Conservation (phyloP, 2,113 vertebrate species). For the Elanus axillaris region DNA sequence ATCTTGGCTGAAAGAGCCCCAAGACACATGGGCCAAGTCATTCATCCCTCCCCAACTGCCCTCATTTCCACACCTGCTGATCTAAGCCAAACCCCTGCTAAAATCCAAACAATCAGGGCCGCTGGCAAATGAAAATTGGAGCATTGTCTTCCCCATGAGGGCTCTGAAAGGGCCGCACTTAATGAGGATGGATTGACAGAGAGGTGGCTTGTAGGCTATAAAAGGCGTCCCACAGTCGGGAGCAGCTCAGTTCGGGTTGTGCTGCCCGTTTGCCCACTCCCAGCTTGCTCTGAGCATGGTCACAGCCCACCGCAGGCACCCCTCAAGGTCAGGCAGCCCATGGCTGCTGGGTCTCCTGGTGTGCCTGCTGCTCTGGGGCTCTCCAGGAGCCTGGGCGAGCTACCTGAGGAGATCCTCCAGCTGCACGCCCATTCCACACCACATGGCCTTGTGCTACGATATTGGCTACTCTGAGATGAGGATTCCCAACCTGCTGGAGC, state of each 20-base stretch:
- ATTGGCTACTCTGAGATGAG: conserved; percentile 82
- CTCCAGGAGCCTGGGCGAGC: conserved; percentile 4
- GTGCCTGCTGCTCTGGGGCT: not conserved
- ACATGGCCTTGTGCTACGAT: conserved; percentile 80
- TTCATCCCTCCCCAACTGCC: conserved; percentile 54
- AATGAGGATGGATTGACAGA: conserved; percentile 67
- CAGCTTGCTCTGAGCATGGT: not conserved
- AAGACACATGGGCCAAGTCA: conserved; percentile 50
- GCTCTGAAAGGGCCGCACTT: conserved; percentile 56
- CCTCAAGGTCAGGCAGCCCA: not conserved
- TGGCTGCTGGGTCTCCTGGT: conserved; percentile 20
- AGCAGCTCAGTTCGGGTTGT: not conserved
- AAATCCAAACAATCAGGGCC: conserved; percentile 63
- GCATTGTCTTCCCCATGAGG: conserved; percentile 65
- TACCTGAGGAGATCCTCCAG: conserved; percentile 70
- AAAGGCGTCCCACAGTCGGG: conserved; percentile 32
- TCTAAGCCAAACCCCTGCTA: conserved; percentile 65
- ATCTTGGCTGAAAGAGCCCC: conserved; percentile 51
- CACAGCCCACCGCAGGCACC: not conserved
- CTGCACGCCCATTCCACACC: conserved; percentile 73
- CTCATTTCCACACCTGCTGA: conserved; percentile 73
- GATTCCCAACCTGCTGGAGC: conserved; percentile 84
- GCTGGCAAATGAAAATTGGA: conserved; percentile 63
- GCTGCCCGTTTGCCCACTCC: not conserved
- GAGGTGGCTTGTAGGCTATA: conserved; percentile 56